phyloP scores from a whole-genome alignment of 2,113 vertebrate genomes.

The Quiscalus mexicanus region DNA sequence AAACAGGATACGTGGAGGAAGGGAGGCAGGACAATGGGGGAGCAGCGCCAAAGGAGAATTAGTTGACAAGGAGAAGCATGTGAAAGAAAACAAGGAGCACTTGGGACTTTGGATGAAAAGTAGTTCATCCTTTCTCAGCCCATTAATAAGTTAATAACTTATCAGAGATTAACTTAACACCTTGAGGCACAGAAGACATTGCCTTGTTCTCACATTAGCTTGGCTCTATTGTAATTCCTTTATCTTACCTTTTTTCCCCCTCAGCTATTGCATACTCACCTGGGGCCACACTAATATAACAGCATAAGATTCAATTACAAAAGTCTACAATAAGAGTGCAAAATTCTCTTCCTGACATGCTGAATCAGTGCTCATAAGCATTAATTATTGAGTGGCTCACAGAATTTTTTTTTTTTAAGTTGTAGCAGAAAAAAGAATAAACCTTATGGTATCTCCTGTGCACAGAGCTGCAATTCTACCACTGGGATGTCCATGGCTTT shows the following conservation, averaged over 20 bases:
- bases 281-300: slow-evolving; percentile 73
- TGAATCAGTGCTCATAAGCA: slow-evolving; percentile 70
- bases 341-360: slow-evolving; percentile 69
- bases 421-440: neutral
- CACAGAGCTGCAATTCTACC: neutral
- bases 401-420: slow-evolving; percentile 41
- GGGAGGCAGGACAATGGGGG: neutral
- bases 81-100: slow-evolving; percentile 59
- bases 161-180: slow-evolving; percentile 78
- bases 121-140: slow-evolving; percentile 74
- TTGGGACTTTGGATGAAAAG: slow-evolving; percentile 70
- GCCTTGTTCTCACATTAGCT: slow-evolving; percentile 72
- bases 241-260: slow-evolving; percentile 68
- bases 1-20: neutral
- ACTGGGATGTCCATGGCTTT: neutral
- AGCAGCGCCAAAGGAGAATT: neutral
- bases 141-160: slow-evolving; percentile 79
- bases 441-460: neutral
- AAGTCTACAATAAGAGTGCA: slow-evolving; percentile 72
- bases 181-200: slow-evolving; percentile 73
- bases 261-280: slow-evolving; percentile 72
- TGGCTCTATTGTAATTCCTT: slow-evolving; percentile 76
- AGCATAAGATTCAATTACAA: slow-evolving; percentile 77
- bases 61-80: slow-evolving; percentile 53
- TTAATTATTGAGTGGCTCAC: slow-evolving; percentile 72